Conservation (phyloP, 1,140 invertebrate genomes). For the Sminthurides bifidus region DNA sequence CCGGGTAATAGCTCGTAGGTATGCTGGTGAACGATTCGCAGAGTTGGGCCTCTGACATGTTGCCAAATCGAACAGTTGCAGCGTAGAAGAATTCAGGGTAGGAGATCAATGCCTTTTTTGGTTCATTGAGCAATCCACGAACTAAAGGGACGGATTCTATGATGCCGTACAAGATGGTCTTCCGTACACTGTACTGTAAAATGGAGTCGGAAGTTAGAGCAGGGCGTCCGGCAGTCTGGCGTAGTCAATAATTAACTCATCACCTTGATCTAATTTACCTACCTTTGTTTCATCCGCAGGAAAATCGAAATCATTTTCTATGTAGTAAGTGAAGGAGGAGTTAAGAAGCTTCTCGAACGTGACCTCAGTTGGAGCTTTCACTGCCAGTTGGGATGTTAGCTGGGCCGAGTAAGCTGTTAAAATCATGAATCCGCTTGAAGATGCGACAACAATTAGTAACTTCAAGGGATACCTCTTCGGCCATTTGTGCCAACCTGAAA, state of each 20-base stretch:
- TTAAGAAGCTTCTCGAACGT: neutral
- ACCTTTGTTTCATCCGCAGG: no score
- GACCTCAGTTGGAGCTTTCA: neutral
- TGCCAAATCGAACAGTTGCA: neutral
- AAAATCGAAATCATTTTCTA: neutral
- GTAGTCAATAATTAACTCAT: no score
- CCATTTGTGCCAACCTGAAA: neutral
- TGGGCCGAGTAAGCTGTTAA: neutral
- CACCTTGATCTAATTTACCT: no score
- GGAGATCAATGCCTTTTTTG: neutral
- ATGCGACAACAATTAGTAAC: neutral
- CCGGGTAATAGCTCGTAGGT: neutral
- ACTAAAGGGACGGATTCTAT: neutral
- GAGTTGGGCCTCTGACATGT: neutral
- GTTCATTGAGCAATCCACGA: neutral
- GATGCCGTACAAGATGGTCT: neutral
- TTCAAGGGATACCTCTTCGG: neutral
- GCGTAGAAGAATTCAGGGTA: constrained; percentile 1
- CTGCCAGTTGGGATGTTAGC: neutral
- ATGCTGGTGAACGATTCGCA: neutral
- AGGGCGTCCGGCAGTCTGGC: no score
- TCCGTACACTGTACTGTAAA: neutral
- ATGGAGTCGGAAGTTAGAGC: neutral
- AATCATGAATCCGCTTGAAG: neutral
- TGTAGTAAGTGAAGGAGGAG: neutral